A percentile compares a stretch with the other conserved stretches of the same genome.
Evolutionary conservation across 2,888 invertebrate species (phyloP).

Genomic region (Nemotelus pantherinus): DNA sequence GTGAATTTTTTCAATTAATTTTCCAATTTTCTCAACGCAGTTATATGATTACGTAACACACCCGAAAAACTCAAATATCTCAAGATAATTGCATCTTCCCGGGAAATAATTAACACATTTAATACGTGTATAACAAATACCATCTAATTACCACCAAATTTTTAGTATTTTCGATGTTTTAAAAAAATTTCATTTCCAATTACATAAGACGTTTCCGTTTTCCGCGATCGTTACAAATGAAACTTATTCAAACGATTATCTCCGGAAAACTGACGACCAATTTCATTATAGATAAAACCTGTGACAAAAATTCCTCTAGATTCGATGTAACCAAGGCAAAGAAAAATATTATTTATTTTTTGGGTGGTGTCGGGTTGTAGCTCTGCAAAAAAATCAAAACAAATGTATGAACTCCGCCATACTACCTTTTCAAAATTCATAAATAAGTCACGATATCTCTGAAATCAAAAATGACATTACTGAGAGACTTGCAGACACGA

Average conservation of each 20-base stretch:
- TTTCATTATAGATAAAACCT: constrained; percentile 33
- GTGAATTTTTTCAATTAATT: not conserved
- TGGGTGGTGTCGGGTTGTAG: constrained; percentile 19
- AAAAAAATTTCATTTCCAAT: not conserved
- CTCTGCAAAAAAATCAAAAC: not conserved
- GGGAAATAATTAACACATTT: not conserved
- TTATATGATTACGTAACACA: not conserved
- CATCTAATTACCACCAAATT: not conserved
- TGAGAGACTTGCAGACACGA: constrained; percentile 12
- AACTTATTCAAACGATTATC: constrained; percentile 18
- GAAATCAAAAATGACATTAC: constrained; percentile 35
- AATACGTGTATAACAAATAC: not conserved
- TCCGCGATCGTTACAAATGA: no score
- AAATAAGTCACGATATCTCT: constrained; percentile 36
- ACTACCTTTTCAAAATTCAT: constrained; percentile 24
- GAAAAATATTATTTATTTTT: constrained; percentile 38
- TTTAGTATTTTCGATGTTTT: not conserved
- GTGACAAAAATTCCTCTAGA: constrained; percentile 23
- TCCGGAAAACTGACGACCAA: constrained; percentile 7
- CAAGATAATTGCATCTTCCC: not conserved
- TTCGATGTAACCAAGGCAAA: constrained; percentile 35
- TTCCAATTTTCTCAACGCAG: not conserved
- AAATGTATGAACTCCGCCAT: constrained; percentile 7
- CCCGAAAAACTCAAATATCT: not conserved
- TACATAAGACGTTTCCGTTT: constrained; percentile 15